Evolutionary conservation across 2,888 invertebrate genomes (phyloP).

Genomic region (Patella depressa): DNA sequence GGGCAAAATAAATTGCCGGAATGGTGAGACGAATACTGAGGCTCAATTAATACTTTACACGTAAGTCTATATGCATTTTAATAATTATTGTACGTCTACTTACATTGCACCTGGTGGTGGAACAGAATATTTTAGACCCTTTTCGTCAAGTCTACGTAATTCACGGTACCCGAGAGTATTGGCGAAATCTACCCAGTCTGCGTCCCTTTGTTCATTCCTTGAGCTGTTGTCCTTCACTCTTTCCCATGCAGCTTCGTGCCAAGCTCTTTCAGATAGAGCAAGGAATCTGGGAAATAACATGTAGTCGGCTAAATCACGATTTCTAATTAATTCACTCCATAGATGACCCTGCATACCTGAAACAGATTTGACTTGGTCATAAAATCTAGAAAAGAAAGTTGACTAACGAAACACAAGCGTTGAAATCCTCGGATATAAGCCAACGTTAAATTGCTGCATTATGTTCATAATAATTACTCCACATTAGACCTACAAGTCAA

Average conservation of each 20-base stretch:
- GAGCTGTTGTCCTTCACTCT: slow-evolving; percentile 26
- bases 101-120: slow-evolving; percentile 60
- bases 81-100: slow-evolving; percentile 22
- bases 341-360: slow-evolving; percentile 65
- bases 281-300: slow-evolving; percentile 60
- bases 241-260: slow-evolving; percentile 67
- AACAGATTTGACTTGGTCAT: slow-evolving; percentile 4
- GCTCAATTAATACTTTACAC: no score
- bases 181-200: slow-evolving; percentile 53
- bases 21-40: no score
- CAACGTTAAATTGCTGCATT: no score
- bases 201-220: slow-evolving; percentile 29
- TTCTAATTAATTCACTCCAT: slow-evolving; percentile 61
- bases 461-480: no score
- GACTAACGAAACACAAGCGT: no score
- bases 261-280: slow-evolving; percentile 64
- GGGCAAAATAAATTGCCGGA: no score
- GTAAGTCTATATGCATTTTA: no score
- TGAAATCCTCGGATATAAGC: no score
- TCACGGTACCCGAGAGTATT: slow-evolving; percentile 56
- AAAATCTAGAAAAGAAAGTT: no score
- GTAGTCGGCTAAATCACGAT: slow-evolving; percentile 47
- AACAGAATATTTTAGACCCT: slow-evolving; percentile 48
- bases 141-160: slow-evolving; percentile 46
- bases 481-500: no score